Conservation (phyloP, 1,140 invertebrate genomes). For the Cydia strobilella region DNA sequence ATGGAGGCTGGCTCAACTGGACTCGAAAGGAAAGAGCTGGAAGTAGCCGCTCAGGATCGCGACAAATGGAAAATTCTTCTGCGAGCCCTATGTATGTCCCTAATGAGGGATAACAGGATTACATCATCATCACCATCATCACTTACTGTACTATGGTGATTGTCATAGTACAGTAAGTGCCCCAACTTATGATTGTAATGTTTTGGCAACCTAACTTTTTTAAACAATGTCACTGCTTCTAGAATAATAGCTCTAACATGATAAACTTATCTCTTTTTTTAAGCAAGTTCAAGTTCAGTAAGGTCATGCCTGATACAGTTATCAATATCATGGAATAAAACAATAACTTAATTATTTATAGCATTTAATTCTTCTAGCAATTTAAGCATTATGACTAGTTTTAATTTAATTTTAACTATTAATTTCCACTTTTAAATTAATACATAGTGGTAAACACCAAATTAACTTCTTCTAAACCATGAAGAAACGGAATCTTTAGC, state of each 20-base stretch:
- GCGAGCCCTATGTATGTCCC: too few species aligned
- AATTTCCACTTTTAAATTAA: constrained; percentile 43
- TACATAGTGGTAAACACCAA: constrained; percentile 35
- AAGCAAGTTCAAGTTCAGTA: constrained; percentile 12
- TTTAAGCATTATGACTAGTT: constrained; percentile 32
- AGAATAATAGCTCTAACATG: neutral
- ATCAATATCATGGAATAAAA: neutral
- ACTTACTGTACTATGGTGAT: neutral
- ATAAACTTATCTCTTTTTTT: neutral
- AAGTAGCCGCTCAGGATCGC: too few species aligned
- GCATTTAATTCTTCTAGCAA: constrained; percentile 1
- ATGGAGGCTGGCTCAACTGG: too few species aligned
- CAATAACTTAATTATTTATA: constrained; percentile 8
- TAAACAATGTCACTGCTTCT: neutral
- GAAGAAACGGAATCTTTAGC: constrained; percentile 79
- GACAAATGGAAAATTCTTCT: too few species aligned
- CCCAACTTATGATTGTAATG: neutral
- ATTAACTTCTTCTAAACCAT: constrained; percentile 71
- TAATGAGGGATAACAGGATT: too few species aligned
- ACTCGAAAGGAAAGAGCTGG: too few species aligned
- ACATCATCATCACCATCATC: too few species aligned
- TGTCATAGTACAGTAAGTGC: neutral
- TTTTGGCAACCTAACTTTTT: neutral
- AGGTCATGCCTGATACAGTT: neutral
- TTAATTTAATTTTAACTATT: constrained; percentile 10